Evolutionary conservation across 2,797 vertebrate species (phyloP).

Genomic region (Pelochelys cantorii): DNA sequence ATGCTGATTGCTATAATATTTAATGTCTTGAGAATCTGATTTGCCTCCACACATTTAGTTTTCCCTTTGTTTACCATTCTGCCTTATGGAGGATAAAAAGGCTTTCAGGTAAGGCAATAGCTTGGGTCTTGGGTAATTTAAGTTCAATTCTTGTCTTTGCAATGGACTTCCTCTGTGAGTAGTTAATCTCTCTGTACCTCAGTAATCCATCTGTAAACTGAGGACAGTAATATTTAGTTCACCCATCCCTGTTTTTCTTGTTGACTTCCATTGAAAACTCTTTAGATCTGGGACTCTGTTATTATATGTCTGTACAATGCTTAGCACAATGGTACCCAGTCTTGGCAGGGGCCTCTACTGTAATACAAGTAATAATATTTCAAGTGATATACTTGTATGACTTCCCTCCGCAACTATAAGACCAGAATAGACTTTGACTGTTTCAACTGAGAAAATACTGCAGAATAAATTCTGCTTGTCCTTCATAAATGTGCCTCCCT

Average conservation of each 20-base stretch:
- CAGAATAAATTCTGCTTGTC: background rate
- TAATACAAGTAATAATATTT: background rate
- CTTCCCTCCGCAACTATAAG: background rate
- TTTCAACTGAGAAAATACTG: background rate
- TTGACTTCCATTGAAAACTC: background rate
- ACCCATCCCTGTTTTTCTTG: too few relatives aligned
- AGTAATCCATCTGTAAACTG: background rate
- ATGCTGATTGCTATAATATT: background rate
- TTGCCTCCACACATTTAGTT: background rate
- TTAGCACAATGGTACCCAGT: rapidly evolving
- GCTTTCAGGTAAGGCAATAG: background rate
- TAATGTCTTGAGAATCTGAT: background rate
- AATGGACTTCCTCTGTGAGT: background rate
- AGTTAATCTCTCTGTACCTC: background rate
- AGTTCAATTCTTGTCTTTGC: background rate
- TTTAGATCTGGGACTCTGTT: background rate
- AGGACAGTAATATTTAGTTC: background rate
- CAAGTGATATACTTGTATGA: background rate
- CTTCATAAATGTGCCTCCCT: rapidly evolving
- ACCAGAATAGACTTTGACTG: background rate
- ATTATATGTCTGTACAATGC: background rate
- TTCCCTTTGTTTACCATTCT: background rate
- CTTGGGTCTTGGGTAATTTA: too few relatives aligned
- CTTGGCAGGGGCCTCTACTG: background rate
- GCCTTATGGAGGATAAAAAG: background rate